Base-by-base conservation (phyloP, 2,888 invertebrate species). In the Thumatha senex region DNA sequence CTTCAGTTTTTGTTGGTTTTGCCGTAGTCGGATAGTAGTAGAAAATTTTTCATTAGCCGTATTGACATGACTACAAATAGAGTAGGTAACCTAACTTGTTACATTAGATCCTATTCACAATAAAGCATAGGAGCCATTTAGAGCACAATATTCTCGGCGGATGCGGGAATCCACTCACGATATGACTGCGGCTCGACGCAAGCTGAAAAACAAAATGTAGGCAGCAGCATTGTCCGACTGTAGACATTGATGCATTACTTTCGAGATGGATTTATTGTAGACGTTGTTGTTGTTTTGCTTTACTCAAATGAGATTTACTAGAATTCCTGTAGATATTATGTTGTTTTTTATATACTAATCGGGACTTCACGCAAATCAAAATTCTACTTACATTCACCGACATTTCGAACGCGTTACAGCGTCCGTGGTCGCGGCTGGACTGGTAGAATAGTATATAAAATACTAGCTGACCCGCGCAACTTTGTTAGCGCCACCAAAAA, bases 151-250 rank as follows among this genome's bases (percentile, higher is more conserved):
- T 77, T 74, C 72, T 71, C 74, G 57, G 67, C 73, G 73, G 72
- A 77, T 76, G 76, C 77, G 81, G 80, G 80, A 81, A 84, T 82
- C 76, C 82, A 84, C 83, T 84, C 80, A 76, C 80, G 76, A 74
- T 82, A 83, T 83, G 79, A 81, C 72, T 74, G 68, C 56, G 61
- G 57, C 58, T 61, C 56, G 70, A 61, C 67, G 66, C 64, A 70
- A 61, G 61, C 66, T 54, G 71, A 60, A 62, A 73, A 77, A 76
- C 70, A 69, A 76, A 77, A 77, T 72, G 74, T 72, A 72, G 55
- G 60, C 48, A 56, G 48, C 29, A 35, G 52, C 53, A 67, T 63
- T 63, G 67, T 58, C 53, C 46, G 54, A 58, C 58, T 56, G 57
- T 51, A 56, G 57, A 57, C 64, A 56, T 46, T 52, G 50, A 56